Evolutionary conservation across 2,797 vertebrate species (phyloP), one percentile per base, ranked within the genome.

Genomic region (Coccyzus lansbergi): DNA sequence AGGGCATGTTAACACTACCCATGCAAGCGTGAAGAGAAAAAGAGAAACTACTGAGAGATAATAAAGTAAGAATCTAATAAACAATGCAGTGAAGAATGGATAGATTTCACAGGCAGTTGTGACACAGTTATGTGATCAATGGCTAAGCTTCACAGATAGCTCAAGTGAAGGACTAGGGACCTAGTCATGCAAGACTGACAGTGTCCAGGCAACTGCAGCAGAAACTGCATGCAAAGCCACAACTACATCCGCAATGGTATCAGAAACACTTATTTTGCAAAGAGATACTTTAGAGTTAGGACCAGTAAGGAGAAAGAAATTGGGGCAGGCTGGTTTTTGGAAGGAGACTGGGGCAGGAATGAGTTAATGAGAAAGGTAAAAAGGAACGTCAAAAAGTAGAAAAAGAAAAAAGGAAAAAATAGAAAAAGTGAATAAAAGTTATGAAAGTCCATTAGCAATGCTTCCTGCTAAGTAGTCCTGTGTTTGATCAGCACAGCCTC

Each of bases 281-380:
- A 71, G 26, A 40, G 12, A 40, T 33, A 11, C 1, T 56, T 26
- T 48, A 65, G 78, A 58, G 9, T 8, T 19, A 19, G 28, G 19
- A 31, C 26, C 14, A 16, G 7, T 16, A 16, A 3, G 7, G 9
- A 12, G 10, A 20, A 58, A 52, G 16, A 36, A 44, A 28, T 3
- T 31, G 10, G 4, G 12, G 21, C 7, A 55, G 19, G 15, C 1
- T 81, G 10, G 1, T 26, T 53, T 22, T 11, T 4, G 8, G 15
- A 21, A 85, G 44, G 9, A 85, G 11, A 29, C 5, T 64, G 40
- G 31, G 75, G 8, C 10, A 71, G n/a, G 16, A 75, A 78, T 38
- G 7, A 34, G 16, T 19, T 75, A 60, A 64, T 5, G 6, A 42
- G 46, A n/a, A 15, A 59, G 7, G 7, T 56, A 8, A 72, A 76